Percentiles rank a stretch among this genome's conserved stretches.
phyloP scores from a whole-genome alignment of 30 jellyfish, hydroid and myxozoan genomes.

The Turritopsis dohrnii region DNA sequence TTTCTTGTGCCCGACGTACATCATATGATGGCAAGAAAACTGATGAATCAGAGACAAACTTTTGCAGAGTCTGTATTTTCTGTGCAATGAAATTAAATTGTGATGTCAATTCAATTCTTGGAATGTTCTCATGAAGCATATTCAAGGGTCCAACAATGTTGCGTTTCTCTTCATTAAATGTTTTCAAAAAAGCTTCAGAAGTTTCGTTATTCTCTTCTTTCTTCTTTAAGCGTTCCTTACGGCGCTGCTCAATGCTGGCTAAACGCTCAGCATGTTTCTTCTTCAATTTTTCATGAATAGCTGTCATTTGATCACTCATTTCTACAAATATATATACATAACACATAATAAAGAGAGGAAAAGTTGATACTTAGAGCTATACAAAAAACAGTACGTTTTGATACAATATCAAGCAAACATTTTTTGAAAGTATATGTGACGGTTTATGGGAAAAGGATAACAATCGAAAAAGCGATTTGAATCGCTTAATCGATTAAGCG shows the following conservation, averaged over 20 bases:
- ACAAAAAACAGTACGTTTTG: too few relatives aligned
- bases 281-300: slow-evolving; percentile 6
- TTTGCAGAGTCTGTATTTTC: slow-evolving; percentile 38
- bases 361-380: too few relatives aligned
- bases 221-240: slow-evolving; percentile 16
- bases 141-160: not conserved
- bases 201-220: slow-evolving; percentile 20
- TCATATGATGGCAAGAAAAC: slow-evolving; percentile 64
- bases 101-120: slow-evolving; percentile 34
- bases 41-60: slow-evolving; percentile 58
- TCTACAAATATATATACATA: not conserved
- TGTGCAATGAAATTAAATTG: slow-evolving; percentile 47
- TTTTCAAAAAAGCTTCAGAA: slow-evolving; percentile 25
- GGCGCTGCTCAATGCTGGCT: slow-evolving; percentile 17
- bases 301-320: slow-evolving; percentile 24
- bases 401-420: too few relatives aligned
- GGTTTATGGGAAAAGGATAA: too few relatives aligned
- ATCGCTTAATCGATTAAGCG: too few relatives aligned
- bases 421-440: too few relatives aligned
- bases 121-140: not conserved
- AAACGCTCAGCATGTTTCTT: slow-evolving; percentile 22
- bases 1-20: slow-evolving; percentile 66
- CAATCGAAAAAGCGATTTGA: too few relatives aligned
- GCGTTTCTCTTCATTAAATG: slow-evolving; percentile 40
- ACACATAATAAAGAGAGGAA: too few relatives aligned